Percentiles rank a stretch among this genome's conserved stretches.
These are phyloP conservation scores for Rhopalosiphum maidis DNA, from an alignment of 1,140 invertebrate genomes.

Conservation along the genomic window DNA sequence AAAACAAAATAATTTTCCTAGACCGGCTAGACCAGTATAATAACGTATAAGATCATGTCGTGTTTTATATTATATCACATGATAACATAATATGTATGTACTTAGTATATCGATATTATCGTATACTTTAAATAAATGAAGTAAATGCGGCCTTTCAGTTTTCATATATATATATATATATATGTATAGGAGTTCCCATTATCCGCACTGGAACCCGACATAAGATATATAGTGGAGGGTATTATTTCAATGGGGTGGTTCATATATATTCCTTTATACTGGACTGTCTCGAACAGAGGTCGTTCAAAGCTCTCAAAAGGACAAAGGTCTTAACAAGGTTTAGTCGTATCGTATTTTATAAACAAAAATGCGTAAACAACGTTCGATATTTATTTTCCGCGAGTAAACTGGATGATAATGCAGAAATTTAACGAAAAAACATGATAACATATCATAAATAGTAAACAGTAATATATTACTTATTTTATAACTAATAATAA, in stretches of 20 bases:
- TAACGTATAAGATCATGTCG: not conserved
- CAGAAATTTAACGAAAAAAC: not conserved
- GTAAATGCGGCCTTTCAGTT: not conserved
- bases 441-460: not conserved
- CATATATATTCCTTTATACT: slow-evolving; percentile 27
- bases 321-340: slow-evolving; percentile 38
- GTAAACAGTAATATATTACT: not conserved
- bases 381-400: slow-evolving; percentile 12
- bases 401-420: not conserved
- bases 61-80: not conserved
- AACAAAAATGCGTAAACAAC: not conserved
- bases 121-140: not conserved
- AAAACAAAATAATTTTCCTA: not conserved
- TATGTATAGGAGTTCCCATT: not conserved
- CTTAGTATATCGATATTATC: not conserved
- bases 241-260: slow-evolving; percentile 38
- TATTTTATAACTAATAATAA: not conserved
- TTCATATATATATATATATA: not conserved
- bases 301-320: slow-evolving; percentile 34
- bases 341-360: slow-evolving; percentile 34
- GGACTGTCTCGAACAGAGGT: slow-evolving; percentile 30
- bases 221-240: slow-evolving; percentile 13
- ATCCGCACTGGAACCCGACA: not conserved
- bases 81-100: not conserved
- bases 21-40: not conserved